phyloP scores from a whole-genome alignment of 2,888 invertebrate genomes.

The Stenoptilia bipunctidactyla region DNA sequence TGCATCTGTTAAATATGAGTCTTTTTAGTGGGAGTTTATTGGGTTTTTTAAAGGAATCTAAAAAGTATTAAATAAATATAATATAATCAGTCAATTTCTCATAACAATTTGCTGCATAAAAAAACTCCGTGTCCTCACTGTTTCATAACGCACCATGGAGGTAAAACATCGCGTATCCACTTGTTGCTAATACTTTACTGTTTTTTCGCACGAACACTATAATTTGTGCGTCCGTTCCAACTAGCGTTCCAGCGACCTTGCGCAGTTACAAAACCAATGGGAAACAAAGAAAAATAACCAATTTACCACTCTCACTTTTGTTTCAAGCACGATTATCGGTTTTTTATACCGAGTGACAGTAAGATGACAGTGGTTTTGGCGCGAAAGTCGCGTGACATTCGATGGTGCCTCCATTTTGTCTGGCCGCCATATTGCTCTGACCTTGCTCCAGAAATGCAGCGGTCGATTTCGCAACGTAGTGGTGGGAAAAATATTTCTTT shows the following conservation, averaged over 20 bases:
- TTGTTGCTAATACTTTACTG: slow-evolving; percentile 4
- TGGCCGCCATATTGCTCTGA: slow-evolving; percentile 49
- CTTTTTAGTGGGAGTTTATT: no score
- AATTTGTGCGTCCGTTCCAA: slow-evolving; percentile 33
- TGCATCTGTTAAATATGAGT: no score
- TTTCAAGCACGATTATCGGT: slow-evolving; percentile 11
- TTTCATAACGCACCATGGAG: not conserved
- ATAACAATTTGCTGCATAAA: no score
- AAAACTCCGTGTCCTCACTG: no score
- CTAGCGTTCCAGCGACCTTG: slow-evolving; percentile 23
- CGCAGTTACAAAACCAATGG: slow-evolving; percentile 29
- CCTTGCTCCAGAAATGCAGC: slow-evolving; percentile 61
- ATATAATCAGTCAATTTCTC: no score
- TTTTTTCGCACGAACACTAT: slow-evolving; percentile 44
- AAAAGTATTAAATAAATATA: no score
- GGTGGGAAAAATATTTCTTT: slow-evolving; percentile 51
- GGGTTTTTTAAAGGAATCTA: no score
- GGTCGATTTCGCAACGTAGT: slow-evolving; percentile 48
- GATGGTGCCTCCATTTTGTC: slow-evolving; percentile 35
- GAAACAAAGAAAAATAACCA: slow-evolving; percentile 19
- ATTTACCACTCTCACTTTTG: slow-evolving; percentile 24
- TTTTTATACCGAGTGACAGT: slow-evolving; percentile 8
- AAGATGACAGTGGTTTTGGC: slow-evolving; percentile 34
- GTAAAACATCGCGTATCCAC: slow-evolving; percentile 24
- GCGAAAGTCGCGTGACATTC: slow-evolving; percentile 54